Evolutionary conservation across 2,113 vertebrate genomes (phyloP).

Genomic region (Charina bottae): DNA sequence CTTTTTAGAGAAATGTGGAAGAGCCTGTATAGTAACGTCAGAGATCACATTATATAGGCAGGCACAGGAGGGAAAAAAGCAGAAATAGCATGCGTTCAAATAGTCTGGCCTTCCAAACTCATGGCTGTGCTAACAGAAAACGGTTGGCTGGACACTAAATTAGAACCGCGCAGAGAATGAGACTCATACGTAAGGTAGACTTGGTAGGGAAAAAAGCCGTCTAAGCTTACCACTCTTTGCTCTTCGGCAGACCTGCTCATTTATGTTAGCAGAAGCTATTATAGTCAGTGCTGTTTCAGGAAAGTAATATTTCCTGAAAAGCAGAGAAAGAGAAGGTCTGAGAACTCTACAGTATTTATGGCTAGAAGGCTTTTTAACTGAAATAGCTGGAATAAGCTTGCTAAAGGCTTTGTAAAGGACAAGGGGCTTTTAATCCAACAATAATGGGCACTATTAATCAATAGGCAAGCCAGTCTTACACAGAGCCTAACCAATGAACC

Average conservation of each 20-base stretch:
- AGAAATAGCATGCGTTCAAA: not conserved
- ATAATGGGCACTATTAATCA: conserved; percentile 1
- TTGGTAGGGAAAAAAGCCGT: not conserved
- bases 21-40: not conserved
- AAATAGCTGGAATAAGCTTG: conserved; percentile 11
- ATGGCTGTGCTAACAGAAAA: not conserved
- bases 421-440: not conserved
- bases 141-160: not conserved
- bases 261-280: not conserved
- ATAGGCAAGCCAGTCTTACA: not conserved
- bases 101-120: not conserved
- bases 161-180: not conserved
- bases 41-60: not conserved
- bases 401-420: not conserved
- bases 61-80: not conserved
- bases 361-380: not conserved
- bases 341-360: not conserved
- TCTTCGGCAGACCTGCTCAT: not conserved
- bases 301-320: not conserved
- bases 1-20: not conserved
- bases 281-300: not conserved
- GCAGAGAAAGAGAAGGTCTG: not conserved
- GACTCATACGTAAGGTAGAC: not conserved
- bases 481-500: not conserved
- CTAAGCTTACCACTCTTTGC: not conserved